Percentiles rank a stretch among this genome's conserved stretches.
Conservation (phyloP, 2,797 vertebrate species). For the Sebastes steindachneri region DNA sequence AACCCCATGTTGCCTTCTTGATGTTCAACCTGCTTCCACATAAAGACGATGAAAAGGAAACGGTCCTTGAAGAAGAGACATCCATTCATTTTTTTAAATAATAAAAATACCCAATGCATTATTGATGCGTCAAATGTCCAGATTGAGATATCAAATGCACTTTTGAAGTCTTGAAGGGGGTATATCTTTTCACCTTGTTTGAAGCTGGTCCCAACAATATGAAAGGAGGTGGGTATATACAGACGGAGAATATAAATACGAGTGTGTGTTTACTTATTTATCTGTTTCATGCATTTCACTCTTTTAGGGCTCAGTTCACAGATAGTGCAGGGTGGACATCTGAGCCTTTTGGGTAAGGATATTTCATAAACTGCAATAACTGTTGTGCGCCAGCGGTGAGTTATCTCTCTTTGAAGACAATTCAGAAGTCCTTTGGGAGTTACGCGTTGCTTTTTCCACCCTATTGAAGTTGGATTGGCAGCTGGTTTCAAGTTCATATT, state of each 20-base stretch:
- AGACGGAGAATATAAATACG: conserved; percentile 64
- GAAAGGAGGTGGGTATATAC: conserved; percentile 55
- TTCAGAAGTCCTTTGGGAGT: conserved; percentile 25
- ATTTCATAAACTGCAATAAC: conserved; percentile 67
- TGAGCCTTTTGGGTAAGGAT: conserved; percentile 64
- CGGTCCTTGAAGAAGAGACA: conserved; percentile 40
- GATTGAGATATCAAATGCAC: conserved; percentile 74
- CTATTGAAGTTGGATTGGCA: conserved; percentile 29
- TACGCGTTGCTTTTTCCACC: background rate
- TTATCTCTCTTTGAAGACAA: conserved; percentile 37
- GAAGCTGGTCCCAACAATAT: conserved; percentile 59
- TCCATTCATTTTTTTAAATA: conserved; percentile 70
- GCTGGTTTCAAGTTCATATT: conserved; percentile 33
- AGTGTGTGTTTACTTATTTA: conserved; percentile 81
- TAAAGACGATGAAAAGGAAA: conserved; percentile 48
- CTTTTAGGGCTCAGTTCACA: conserved; percentile 71
- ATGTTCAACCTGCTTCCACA: conserved; percentile 27
- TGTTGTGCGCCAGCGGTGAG: conserved; percentile 34
- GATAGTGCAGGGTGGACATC: conserved; percentile 59
- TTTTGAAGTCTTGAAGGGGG: conserved; percentile 73
- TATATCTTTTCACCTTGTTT: conserved; percentile 76
- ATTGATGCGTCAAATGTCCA: conserved; percentile 79
- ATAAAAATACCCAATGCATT: conserved; percentile 73
- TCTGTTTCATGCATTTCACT: conserved; percentile 72
- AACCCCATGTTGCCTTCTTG: background rate